phyloP scores from a whole-genome alignment of 2,797 vertebrate genomes.

The Gephyroberyx darwinii region DNA sequence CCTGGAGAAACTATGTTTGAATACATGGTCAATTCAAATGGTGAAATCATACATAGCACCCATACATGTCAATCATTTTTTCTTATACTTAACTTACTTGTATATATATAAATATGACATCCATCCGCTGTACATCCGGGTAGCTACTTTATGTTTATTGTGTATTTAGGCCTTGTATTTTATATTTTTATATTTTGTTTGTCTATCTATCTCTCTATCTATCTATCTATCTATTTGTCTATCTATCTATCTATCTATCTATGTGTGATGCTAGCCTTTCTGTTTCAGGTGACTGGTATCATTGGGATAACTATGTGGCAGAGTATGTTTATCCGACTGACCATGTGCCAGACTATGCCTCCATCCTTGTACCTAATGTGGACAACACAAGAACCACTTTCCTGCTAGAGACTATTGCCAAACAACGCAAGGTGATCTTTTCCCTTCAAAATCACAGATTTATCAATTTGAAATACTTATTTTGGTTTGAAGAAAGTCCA shows the following conservation, averaged over 20 bases:
- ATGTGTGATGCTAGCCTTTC: slow-evolving; percentile 5
- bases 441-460: background rate
- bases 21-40: slow-evolving; percentile 82
- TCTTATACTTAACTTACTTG: too few relatives aligned
- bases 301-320: slow-evolving; percentile 83
- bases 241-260: too few relatives aligned
- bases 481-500: background rate
- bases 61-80: background rate
- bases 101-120: too few relatives aligned
- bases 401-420: slow-evolving; percentile 84
- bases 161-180: too few relatives aligned
- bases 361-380: slow-evolving; percentile 91
- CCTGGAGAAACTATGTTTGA: slow-evolving; percentile 86
- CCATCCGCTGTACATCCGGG: too few relatives aligned
- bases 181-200: too few relatives aligned
- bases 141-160: too few relatives aligned
- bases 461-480: background rate
- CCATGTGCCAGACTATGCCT: slow-evolving; percentile 82
- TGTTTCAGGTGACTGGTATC: slow-evolving; percentile 85
- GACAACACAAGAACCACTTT: slow-evolving; percentile 89
- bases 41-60: slow-evolving; percentile 66
- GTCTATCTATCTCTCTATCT: too few relatives aligned
- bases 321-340: slow-evolving; percentile 84
- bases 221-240: too few relatives aligned
- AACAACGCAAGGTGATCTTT: slow-evolving; percentile 63